Conservation (phyloP, 1,140 invertebrate genomes). For the Plectus sambesii region DNA sequence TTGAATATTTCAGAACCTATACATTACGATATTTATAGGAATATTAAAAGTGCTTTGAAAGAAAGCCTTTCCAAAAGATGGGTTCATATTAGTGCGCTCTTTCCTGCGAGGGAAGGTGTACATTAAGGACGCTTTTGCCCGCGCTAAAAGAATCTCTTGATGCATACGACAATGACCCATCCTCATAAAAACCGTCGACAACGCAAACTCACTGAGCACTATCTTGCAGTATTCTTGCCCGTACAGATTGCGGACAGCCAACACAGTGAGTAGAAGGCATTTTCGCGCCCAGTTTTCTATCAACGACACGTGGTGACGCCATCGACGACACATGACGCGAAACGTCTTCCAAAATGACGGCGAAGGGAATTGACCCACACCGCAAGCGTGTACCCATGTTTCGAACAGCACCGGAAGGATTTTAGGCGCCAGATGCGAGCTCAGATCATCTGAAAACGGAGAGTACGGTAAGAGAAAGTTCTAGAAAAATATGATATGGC, state of each 20-base stretch:
- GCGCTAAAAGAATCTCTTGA: too few species aligned
- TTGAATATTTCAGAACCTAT: too few species aligned
- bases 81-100: constrained; percentile 5
- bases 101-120: constrained; percentile 1
- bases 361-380: constrained; percentile 33
- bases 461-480: neutral
- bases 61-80: constrained; percentile 15
- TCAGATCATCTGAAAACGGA: constrained; percentile 14
- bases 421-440: constrained; percentile 11
- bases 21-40: too few species aligned
- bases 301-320: constrained; percentile 38
- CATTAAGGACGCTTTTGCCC: too few species aligned
- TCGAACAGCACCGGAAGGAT: constrained; percentile 30
- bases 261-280: constrained; percentile 31
- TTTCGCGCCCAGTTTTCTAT: constrained; percentile 39
- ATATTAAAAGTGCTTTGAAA: constrained; percentile 2
- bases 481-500: neutral
- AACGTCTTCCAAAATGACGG: constrained; percentile 39
- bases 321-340: constrained; percentile 22
- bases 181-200: constrained; percentile 1
- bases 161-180: constrained; percentile 1
- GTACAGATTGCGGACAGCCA: constrained; percentile 31
- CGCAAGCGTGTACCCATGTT: constrained; percentile 32
- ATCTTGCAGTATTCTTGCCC: constrained; percentile 27
- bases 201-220: constrained; percentile 26